These are phyloP conservation scores for Glaucomys volans DNA, from an alignment of 2,113 vertebrate genomes.

Conservation along the genomic window DNA sequence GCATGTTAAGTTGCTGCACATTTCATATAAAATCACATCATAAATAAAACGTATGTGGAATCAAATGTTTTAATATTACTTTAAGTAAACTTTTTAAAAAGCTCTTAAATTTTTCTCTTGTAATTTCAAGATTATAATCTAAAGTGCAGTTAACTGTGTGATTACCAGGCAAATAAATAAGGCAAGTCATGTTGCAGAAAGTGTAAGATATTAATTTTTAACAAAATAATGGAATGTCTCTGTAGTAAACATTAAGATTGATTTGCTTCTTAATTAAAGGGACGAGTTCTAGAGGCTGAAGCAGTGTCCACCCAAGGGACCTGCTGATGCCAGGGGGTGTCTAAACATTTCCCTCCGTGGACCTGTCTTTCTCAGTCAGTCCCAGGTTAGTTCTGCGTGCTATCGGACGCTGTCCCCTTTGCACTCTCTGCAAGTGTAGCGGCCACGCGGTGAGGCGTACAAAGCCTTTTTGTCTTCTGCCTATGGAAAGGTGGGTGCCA, in stretches of 20 bases:
- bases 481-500: conserved; percentile 84
- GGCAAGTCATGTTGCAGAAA: background rate
- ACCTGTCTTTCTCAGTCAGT: background rate
- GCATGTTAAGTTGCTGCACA: background rate
- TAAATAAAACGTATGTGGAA: background rate
- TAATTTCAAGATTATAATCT: background rate
- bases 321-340: background rate
- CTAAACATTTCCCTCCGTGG: background rate
- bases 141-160: background rate
- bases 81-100: background rate
- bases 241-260: background rate
- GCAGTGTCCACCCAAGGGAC: background rate
- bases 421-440: conserved; percentile 45
- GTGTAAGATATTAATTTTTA: background rate
- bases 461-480: conserved; percentile 78
- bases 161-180: background rate
- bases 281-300: background rate
- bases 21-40: background rate
- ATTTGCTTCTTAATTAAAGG: conserved; percentile 54
- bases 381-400: background rate
- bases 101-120: background rate
- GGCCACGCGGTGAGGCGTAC: conserved; percentile 63
- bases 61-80: background rate
- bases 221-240: background rate
- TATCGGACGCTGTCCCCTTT: background rate